Evolutionary conservation across 1,140 invertebrate genomes (phyloP).

Genomic region (Telenomus remus): DNA sequence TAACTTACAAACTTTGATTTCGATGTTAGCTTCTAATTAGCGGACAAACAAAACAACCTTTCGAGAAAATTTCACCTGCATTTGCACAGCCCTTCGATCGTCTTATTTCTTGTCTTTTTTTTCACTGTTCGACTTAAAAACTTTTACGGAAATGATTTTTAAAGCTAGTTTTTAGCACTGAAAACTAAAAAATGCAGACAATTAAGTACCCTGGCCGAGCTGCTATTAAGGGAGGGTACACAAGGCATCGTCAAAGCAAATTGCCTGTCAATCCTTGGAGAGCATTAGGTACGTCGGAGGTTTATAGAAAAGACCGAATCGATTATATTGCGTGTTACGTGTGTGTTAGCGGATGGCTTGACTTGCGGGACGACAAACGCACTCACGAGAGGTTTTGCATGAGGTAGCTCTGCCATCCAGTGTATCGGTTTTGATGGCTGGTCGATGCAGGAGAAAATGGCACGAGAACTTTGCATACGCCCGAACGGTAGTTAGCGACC

Average conservation of each 20-base stretch:
- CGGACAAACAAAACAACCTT: conserved; percentile 71
- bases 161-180: no score
- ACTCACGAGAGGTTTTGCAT: conserved; percentile 64
- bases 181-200: no score
- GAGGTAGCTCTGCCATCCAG: conserved; percentile 49
- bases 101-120: conserved; percentile 1
- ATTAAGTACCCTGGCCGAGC: no score
- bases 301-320: conserved; percentile 54
- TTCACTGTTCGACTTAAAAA: neutral
- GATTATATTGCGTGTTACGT: conserved; percentile 56
- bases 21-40: conserved; percentile 75
- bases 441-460: conserved; percentile 51
- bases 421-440: conserved; percentile 57
- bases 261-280: conserved; percentile 65
- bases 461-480: conserved; percentile 70
- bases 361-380: conserved; percentile 68
- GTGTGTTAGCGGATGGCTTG: conserved; percentile 56
- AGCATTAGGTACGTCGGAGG: conserved; percentile 6
- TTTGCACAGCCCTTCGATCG: neutral
- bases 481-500: conserved; percentile 70
- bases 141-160: no score
- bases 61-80: conserved; percentile 46
- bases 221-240: no score
- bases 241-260: conserved; percentile 37
- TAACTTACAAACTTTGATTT: conserved; percentile 72